Base-by-base conservation (phyloP, 1,140 invertebrate genomes). In the Elymnias hypermnestra region DNA sequence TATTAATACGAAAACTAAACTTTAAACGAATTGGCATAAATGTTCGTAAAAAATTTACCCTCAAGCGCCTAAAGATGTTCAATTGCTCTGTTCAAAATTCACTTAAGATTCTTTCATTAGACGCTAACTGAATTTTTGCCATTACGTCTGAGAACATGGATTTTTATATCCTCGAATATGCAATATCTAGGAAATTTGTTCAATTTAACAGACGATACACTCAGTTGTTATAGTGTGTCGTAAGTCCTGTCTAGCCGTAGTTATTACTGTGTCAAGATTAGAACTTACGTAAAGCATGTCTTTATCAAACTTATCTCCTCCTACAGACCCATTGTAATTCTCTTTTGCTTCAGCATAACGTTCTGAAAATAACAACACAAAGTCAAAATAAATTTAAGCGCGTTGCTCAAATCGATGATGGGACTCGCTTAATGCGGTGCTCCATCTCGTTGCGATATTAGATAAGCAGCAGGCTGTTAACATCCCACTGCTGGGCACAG, bases 201-300 rank as follows among this genome's bases (percentile, higher is more conserved):
- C 14, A 14, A 23, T 36, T 23, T 44, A 17, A 36, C 8, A 15
- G 6, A 26, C 25, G 7, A 9, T 26, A 26, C 6, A 9, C 25
- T 1, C 25, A 1, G 6, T 3, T n/a, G 6, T 2, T 26, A n/a
- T 1, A 33, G 31, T 22, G 31, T 5, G 8, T 29, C 35, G 25
- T 54, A 48, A 43, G 13, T 37, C 25, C 40, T 35, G 45, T 48
- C 39, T 43, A 48, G 40, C 36, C 52, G 38, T 47, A 42, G 19
- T 5, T 29, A 50, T 40, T 25, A 6, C 26, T 12, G n/a, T 26
- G n/a, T 26, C 8, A 50, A 12, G 31, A 8, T 22, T 12, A 22
- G 8, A n/a, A 61, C 61, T 65, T 41, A 74, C 72, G 14, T 52
- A 22, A 15, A 70, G 43, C 66, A 75, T 75, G 46, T 61, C 35